phyloP scores from a whole-genome alignment of 2,888 invertebrate species.

The Gymnoscelis rufifasciata region DNA sequence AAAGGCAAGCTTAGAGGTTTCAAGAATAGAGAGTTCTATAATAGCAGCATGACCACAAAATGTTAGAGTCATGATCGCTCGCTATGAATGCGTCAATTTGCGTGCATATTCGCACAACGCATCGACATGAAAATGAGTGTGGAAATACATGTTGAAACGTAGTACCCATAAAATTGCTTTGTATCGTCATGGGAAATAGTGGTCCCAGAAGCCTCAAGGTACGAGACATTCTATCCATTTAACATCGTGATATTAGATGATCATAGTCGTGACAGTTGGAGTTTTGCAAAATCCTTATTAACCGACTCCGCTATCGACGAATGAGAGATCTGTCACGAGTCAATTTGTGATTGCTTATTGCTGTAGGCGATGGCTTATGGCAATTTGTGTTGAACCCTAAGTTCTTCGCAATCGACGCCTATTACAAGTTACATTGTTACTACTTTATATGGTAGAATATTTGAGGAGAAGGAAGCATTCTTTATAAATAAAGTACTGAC shows the following conservation, averaged over 20 bases:
- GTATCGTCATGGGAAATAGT: slow-evolving; percentile 62
- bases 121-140: slow-evolving; percentile 51
- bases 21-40: neutral
- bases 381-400: no score
- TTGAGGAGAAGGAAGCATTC: no score
- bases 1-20: no score
- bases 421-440: no score
- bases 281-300: slow-evolving; percentile 22
- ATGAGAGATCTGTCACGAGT: neutral
- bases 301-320: slow-evolving; percentile 3
- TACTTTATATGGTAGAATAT: no score
- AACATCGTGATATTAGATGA: slow-evolving; percentile 63
- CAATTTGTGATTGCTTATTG: neutral
- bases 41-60: slow-evolving; percentile 3
- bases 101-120: slow-evolving; percentile 47
- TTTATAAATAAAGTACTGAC: no score
- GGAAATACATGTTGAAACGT: slow-evolving; percentile 55
- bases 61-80: slow-evolving; percentile 21
- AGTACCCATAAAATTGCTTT: slow-evolving; percentile 58
- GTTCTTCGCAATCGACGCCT: no score
- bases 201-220: slow-evolving; percentile 45
- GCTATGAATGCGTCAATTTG: slow-evolving; percentile 30
- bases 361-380: no score
- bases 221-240: slow-evolving; percentile 54
- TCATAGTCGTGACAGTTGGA: slow-evolving; percentile 55